Base-by-base conservation (phyloP, 2,888 invertebrate genomes). In the Thecophora atra region DNA sequence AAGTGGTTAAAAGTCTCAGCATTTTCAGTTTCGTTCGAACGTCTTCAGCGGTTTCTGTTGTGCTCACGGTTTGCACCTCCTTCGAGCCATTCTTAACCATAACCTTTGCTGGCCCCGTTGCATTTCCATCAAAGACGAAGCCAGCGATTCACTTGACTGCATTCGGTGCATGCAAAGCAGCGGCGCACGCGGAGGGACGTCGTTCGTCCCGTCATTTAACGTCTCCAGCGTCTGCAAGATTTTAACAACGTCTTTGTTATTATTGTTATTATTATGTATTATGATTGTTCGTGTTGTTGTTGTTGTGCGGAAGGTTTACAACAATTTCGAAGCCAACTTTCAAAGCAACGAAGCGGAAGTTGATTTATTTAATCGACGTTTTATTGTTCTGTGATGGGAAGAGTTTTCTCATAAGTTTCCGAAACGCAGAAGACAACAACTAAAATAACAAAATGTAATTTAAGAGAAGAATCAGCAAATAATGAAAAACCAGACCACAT, bases 311-410 rank as follows among this genome's bases (percentile, higher is more conserved):
- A 63, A 63, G 63, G 63, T 70, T 70, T 56, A 37, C 73, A 58
- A 73, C 63, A 71, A 64, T 74, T 77, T 78, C 68, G 6, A 37
- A n/a, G n/a, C 37, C 37, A 37, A 11, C 37, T 8, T 37, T 37
- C 11, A 11, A 37, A 11, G 73, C 81, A 82, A 72, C 79, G 77
- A 82, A 82, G 83, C 82, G 82, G 83, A 83, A 83, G 83, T 83
- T 82, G 80, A 83, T 83, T 83, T 83, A 83, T 83, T 79, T 52
- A 63, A 70, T 52, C 70, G 70, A 30, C 63, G 24, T 63, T 47
- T 64, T 52, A 13, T 60, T 8, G 58, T 69, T 19, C 26, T 66
- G 30, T 26, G 30, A 52, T 66, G 52, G 51, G 51, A 52, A 66
- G 51, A 52, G 28, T 66, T 66, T 28, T 66, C 30, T 42, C 44